Percentiles rank a stretch among this genome's conserved stretches.
phyloP scores from a whole-genome alignment of 2,797 vertebrate species.

The Sylvilagus floridanus region DNA sequence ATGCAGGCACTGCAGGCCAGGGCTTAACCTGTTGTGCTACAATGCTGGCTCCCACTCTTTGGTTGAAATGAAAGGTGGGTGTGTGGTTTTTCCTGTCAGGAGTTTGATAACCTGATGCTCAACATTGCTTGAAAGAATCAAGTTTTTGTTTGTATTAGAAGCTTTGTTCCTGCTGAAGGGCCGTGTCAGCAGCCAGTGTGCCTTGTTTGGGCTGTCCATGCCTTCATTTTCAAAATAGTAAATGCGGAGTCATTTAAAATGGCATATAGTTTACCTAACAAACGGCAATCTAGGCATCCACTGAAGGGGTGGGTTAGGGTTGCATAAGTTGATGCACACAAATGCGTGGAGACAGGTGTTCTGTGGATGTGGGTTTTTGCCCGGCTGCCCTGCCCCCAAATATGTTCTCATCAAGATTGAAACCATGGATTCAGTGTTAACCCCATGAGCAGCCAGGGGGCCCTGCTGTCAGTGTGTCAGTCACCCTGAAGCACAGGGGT shows the following conservation, averaged over 20 bases:
- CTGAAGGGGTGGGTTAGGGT: not conserved
- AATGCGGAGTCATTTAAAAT: not conserved
- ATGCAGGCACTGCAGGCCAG: no score
- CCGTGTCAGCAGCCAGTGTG: not conserved
- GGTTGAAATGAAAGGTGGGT: slow-evolving; percentile 20
- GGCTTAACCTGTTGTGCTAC: no score
- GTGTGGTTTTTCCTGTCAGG: slow-evolving; percentile 10
- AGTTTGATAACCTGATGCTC: not conserved
- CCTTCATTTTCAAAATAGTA: slow-evolving; percentile 34
- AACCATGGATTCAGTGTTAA: not conserved
- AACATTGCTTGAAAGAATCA: no score
- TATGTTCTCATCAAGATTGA: slow-evolving; percentile 3
- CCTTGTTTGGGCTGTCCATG: not conserved
- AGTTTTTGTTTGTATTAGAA: slow-evolving; percentile 8
- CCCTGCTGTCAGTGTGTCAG: not conserved
- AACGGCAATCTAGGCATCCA: not conserved
- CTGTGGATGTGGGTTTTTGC: not conserved
- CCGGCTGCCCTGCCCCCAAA: not conserved
- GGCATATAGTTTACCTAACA: not conserved
- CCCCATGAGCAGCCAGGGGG: not conserved
- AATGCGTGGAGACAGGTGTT: not conserved
- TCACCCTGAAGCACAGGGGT: not conserved
- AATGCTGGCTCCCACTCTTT: not conserved
- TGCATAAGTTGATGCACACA: not conserved
- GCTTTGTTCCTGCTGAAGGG: slow-evolving; percentile 16